A percentile compares a stretch with the other conserved stretches of the same genome.
Conservation (phyloP, 2,113 vertebrate species). For the Natator depressus region DNA sequence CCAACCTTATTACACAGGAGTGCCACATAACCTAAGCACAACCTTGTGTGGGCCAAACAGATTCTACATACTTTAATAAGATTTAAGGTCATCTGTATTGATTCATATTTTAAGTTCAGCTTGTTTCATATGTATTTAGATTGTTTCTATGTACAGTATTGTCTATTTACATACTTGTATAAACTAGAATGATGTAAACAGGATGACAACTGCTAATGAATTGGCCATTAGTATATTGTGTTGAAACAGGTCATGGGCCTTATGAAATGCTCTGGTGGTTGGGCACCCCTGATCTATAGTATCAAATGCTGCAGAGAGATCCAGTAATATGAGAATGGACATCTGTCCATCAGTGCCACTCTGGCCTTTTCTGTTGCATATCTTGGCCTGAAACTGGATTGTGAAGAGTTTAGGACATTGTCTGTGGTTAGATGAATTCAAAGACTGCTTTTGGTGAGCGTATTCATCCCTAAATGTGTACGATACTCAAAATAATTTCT, state of each 20-base stretch:
- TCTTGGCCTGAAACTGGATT: not conserved
- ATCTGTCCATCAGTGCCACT: not conserved
- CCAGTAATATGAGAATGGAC: not conserved
- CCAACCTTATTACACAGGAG: not conserved
- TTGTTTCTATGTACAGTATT: too few species aligned
- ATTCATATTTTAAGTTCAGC: not conserved
- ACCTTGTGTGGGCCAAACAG: not conserved
- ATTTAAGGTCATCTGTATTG: not conserved
- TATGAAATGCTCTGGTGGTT: not conserved
- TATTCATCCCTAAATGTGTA: slow-evolving; percentile 39
- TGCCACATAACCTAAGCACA: not conserved
- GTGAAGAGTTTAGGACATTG: not conserved
- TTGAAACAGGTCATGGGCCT: not conserved
- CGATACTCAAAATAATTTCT: slow-evolving; percentile 16
- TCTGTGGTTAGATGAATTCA: not conserved
- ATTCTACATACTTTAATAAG: too few species aligned
- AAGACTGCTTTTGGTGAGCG: not conserved
- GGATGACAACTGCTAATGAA: not conserved
- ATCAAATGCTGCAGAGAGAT: not conserved
- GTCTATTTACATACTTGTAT: too few species aligned
- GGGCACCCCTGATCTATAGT: not conserved
- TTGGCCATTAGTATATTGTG: not conserved
- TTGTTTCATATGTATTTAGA: not conserved
- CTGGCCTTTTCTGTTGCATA: not conserved
- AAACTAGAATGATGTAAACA: not conserved